A percentile compares a stretch with the other conserved stretches of the same genome.
Evolutionary conservation across 2,888 invertebrate species (phyloP).

Genomic region (Heliconius aoede): DNA sequence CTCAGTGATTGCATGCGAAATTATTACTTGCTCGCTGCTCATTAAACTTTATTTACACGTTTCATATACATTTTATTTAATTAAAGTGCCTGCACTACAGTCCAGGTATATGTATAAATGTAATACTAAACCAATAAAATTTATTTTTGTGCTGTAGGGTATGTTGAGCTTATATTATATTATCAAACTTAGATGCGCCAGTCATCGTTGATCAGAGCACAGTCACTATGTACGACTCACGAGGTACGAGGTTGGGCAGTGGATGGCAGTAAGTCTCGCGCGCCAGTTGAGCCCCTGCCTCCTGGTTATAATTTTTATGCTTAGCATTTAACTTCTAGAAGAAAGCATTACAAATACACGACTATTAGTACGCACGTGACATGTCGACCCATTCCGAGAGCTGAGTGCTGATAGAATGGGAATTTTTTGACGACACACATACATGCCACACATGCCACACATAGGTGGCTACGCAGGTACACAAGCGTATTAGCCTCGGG

Average conservation of each 20-base stretch:
- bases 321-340: no score
- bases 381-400: neutral
- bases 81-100: neutral
- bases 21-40: conserved; percentile 23
- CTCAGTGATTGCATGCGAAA: conserved; percentile 15
- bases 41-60: conserved; percentile 1
- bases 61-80: conserved; percentile 4
- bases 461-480: neutral
- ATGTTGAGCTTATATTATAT: neutral
- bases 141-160: neutral
- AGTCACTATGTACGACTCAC: neutral
- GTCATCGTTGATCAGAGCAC: conserved; percentile 10
- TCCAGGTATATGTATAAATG: neutral
- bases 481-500: neutral
- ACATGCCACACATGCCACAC: neutral
- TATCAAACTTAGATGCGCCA: neutral
- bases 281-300: conserved; percentile 27
- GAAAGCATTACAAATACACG: no score
- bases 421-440: neutral
- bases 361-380: neutral
- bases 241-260: neutral
- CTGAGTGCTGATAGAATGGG: neutral
- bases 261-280: conserved; percentile 7
- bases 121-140: neutral
- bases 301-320: neutral